Conservation (phyloP, 2,113 vertebrate genomes). For the Pachycephala philippinensis region DNA sequence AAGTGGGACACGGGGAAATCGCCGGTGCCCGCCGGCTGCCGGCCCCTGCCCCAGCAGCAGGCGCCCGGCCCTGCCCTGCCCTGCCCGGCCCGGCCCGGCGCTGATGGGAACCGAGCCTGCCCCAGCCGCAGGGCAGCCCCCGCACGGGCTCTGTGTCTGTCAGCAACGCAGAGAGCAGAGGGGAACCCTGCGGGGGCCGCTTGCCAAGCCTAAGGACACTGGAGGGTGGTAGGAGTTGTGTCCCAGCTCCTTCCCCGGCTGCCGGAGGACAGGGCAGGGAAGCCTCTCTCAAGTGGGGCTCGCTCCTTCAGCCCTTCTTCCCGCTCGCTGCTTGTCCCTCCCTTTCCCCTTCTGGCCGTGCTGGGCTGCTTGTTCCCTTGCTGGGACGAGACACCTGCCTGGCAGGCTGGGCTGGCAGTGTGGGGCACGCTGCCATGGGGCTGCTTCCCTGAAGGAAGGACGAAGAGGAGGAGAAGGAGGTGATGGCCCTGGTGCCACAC, state of each 20-base stretch:
- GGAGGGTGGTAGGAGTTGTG: accelerated
- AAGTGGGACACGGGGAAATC: neutral
- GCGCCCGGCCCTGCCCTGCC: neutral
- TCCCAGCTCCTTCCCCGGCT: neutral
- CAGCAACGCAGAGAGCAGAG: neutral
- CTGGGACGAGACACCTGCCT: neutral
- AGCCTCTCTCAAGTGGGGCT: neutral
- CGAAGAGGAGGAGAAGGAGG: neutral
- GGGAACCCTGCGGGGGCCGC: neutral
- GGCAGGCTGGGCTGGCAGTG: accelerated
- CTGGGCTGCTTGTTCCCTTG: neutral
- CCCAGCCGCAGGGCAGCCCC: neutral
- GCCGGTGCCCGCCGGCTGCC: neutral
- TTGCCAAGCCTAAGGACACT: neutral
- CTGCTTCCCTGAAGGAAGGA: neutral
- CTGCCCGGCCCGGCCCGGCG: neutral
- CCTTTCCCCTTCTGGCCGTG: neutral
- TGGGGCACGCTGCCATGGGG: accelerated
- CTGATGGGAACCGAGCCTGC: neutral
- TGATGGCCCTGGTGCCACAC: neutral
- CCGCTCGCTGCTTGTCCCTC: accelerated
- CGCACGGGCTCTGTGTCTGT: neutral
- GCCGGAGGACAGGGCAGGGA: neutral
- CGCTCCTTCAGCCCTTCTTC: neutral
- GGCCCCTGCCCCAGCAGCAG: neutral